These are phyloP conservation scores for Arion vulgaris DNA, from an alignment of 1,140 invertebrate genomes.

Conservation along the genomic window DNA sequence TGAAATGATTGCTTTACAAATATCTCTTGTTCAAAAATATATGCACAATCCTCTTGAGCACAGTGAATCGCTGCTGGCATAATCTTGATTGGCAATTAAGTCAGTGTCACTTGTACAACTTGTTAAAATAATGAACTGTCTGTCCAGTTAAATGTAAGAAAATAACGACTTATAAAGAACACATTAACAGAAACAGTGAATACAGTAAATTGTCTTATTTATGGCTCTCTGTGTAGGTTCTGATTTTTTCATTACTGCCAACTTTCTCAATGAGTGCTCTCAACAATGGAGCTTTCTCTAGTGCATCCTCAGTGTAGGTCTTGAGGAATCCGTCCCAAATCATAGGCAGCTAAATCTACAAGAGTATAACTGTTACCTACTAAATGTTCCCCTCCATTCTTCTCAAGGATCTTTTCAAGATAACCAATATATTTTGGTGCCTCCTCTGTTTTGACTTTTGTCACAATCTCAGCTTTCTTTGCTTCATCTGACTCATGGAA, in stretches of 20 bases:
- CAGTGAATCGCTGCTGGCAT: too few relatives aligned
- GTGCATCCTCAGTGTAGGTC: background rate
- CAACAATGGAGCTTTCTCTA: background rate
- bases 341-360: constrained; percentile 1
- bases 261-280: constrained; percentile 12
- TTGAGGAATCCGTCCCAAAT: background rate
- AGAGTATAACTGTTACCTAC: background rate
- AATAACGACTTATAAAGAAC: too few relatives aligned
- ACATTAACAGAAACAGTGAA: too few relatives aligned
- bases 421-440: constrained; percentile 31
- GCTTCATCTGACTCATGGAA: background rate
- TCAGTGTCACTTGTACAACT: too few relatives aligned
- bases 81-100: too few relatives aligned
- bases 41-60: too few relatives aligned
- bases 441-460: background rate
- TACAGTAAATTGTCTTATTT: background rate
- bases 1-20: too few relatives aligned
- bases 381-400: constrained; percentile 27
- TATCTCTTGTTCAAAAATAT: too few relatives aligned
- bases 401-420: constrained; percentile 31
- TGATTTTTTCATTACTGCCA: constrained; percentile 5
- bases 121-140: too few relatives aligned
- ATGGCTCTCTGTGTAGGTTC: background rate
- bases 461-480: constrained; percentile 12
- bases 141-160: too few relatives aligned